Percentiles rank a stretch among this genome's conserved stretches.
Conservation (phyloP, 2,888 invertebrate species). For the Trissoscelio sp. region DNA sequence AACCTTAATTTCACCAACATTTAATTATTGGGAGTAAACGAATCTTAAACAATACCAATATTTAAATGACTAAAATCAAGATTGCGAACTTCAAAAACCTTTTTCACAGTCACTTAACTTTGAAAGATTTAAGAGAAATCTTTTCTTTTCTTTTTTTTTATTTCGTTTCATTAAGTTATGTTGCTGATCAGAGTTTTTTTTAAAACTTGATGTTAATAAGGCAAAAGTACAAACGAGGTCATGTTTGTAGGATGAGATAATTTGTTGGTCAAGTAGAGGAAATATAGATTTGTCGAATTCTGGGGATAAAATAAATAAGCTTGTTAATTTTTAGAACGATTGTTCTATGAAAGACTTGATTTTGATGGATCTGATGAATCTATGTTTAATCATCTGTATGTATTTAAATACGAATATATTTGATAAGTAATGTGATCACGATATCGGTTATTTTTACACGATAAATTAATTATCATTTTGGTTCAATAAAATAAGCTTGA, state of each 20-base stretch:
- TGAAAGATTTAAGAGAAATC: neutral
- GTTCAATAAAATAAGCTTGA: neutral
- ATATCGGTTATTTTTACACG: neutral
- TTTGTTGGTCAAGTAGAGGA: slow-evolving; percentile 10
- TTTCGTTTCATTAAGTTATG: slow-evolving; percentile 6
- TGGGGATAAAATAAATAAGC: neutral
- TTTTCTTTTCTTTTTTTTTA: too few species aligned
- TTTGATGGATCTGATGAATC: slow-evolving; percentile 20
- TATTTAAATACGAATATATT: slow-evolving; percentile 52
- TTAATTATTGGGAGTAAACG: too few species aligned
- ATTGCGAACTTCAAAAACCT: neutral
- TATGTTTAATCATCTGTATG: slow-evolving; percentile 34
- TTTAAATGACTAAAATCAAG: too few species aligned
- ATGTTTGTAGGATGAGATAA: slow-evolving; percentile 33
- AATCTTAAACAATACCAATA: too few species aligned
- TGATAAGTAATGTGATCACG: slow-evolving; percentile 23
- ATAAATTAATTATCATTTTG: neutral
- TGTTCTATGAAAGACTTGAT: slow-evolving; percentile 2
- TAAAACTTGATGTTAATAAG: neutral
- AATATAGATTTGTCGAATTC: slow-evolving; percentile 33
- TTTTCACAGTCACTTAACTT: neutral
- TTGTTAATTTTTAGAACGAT: neutral
- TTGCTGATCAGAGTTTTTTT: neutral
- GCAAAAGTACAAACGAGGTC: slow-evolving; percentile 39
- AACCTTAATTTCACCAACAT: too few species aligned